Conservation (phyloP, 2,113 vertebrate species). For the Heteronetta atricapilla region DNA sequence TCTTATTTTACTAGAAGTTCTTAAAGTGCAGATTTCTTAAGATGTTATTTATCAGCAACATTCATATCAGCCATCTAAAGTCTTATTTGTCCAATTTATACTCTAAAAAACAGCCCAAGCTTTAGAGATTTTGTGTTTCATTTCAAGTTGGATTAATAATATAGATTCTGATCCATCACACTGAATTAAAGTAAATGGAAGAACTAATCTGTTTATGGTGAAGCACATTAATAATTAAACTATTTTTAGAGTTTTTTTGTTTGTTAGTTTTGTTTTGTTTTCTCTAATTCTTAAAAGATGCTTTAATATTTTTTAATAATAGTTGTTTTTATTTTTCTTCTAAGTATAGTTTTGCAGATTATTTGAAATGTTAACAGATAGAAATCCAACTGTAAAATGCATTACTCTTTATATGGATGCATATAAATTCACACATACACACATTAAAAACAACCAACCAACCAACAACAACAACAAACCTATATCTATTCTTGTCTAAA, state of each 20-base stretch:
- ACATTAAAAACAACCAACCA: neutral
- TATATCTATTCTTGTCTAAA: neutral
- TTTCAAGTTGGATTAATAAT: neutral
- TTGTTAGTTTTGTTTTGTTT: neutral
- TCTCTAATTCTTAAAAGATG: neutral
- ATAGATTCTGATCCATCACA: neutral
- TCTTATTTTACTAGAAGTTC: neutral
- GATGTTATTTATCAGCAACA: neutral
- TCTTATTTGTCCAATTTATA: neutral
- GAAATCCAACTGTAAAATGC: neutral
- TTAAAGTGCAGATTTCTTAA: neutral
- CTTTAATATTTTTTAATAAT: neutral
- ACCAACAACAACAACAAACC: neutral
- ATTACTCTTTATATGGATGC: neutral
- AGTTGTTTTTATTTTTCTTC: neutral
- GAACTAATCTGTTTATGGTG: neutral
- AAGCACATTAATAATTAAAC: neutral
- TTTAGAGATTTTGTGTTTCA: neutral
- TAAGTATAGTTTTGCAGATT: neutral
- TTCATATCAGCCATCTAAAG: neutral
- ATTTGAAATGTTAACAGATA: neutral
- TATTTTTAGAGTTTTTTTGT: neutral
- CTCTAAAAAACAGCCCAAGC: neutral
- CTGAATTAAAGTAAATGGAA: neutral
- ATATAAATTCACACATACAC: neutral